Base-by-base conservation (phyloP, 1,140 invertebrate genomes). In the Coptotermes formosanus region DNA sequence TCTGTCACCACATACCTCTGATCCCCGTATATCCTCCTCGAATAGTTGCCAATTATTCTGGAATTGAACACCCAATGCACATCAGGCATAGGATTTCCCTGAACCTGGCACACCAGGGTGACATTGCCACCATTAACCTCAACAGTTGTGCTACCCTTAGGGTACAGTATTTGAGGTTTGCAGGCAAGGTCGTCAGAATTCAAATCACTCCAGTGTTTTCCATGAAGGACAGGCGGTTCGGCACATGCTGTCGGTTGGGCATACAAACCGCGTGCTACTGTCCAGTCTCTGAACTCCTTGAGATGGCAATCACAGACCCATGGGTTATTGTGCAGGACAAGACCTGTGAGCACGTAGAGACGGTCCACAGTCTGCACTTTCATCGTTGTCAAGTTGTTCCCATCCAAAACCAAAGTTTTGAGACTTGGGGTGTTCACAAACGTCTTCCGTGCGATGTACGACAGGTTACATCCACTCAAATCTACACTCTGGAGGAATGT, bases 261-360 rank as follows among this genome's bases (percentile, higher is more conserved):
- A 87, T 96, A 95, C 0, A 97, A 90, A n/a, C 95, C 95, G 59
- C 92, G 92, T 52, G 92, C 92, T 1, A 96, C 93, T 19, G 95
- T 92, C 93, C 95, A 97, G 88, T 97, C 93, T 43, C 96, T 93
- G 87, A 98, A 96, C 14, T 92, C 92, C 88, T 96, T 94, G 82
- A 98, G 90, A 86, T 94, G 93, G 88, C 97, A 98, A 90, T 98
- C 96, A 89, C 97, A 98, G 81, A 94, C 93, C 97, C 97, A 98
- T 0, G 95, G 95, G 90, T 98, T 98, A 86, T 95, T 94, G 85
- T 95, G 93, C 0, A 98, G 91, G 85, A 94, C 95, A 3, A 98
- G 90, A 87, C 95, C 95, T n/a, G 93, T 93, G 30, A 98, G 90
- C 55, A 93, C 94, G 0, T 91, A 91, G 52, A 96, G 89, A n/a